Conservation (phyloP, 2,113 vertebrate species). For the Serilophus lunatus region DNA sequence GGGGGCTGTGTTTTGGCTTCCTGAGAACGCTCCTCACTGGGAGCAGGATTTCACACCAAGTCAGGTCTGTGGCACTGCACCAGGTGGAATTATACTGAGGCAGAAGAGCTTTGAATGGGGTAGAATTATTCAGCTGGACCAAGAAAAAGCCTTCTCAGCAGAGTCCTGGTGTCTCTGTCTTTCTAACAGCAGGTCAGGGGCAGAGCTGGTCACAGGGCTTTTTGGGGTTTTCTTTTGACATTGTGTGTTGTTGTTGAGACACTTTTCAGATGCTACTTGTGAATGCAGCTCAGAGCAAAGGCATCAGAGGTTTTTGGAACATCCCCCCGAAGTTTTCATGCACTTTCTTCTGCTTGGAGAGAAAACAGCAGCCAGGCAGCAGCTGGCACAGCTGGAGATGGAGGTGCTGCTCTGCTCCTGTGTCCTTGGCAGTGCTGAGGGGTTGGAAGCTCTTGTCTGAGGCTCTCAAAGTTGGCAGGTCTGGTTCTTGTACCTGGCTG, state of each 20-base stretch:
- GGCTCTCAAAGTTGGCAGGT: background rate
- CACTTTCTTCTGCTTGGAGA: background rate
- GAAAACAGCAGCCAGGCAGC: fast-evolving
- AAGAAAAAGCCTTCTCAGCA: background rate
- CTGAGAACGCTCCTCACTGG: background rate
- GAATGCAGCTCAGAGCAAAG: background rate
- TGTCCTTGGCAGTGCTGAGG: background rate
- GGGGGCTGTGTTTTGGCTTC: background rate
- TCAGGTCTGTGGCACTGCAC: background rate
- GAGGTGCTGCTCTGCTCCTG: fast-evolving
- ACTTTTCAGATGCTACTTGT: background rate
- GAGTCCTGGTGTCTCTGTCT: background rate
- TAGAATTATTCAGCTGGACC: background rate
- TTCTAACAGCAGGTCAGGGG: background rate
- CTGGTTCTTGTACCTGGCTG: background rate
- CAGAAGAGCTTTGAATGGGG: background rate
- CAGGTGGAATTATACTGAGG: background rate
- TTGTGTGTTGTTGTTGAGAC: background rate
- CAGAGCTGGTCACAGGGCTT: background rate
- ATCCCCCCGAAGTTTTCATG: background rate
- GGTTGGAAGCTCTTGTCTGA: background rate
- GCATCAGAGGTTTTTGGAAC: background rate
- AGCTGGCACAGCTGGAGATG: background rate
- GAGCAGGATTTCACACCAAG: background rate
- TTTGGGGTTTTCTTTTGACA: background rate